These are phyloP conservation scores for Leptatherina wallacei DNA, from an alignment of 2,797 vertebrate species.

Conservation along the genomic window DNA sequence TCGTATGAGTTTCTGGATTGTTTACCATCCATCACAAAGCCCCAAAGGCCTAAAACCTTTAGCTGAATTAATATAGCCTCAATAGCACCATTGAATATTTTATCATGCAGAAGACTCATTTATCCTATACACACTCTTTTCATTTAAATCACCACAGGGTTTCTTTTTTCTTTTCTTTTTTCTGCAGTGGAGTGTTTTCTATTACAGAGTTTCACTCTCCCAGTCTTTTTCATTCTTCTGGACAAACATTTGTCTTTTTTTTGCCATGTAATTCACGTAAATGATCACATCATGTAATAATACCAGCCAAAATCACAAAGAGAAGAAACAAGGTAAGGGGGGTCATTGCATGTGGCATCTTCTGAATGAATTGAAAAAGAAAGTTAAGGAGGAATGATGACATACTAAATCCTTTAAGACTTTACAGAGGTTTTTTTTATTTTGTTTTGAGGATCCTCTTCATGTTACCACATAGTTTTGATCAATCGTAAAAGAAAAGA, in stretches of 20 bases:
- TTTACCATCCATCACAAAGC: slow-evolving; percentile 71
- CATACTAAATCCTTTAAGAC: slow-evolving; percentile 23
- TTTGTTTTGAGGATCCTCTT: slow-evolving; percentile 51
- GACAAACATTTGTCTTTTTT: slow-evolving; percentile 74
- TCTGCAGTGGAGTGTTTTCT: slow-evolving; percentile 63
- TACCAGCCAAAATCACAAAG: slow-evolving; percentile 45
- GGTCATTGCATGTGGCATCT: slow-evolving; percentile 35
- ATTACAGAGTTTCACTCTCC: slow-evolving; percentile 65
- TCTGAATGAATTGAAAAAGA: slow-evolving; percentile 46
- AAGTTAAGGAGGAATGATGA: slow-evolving; percentile 48
- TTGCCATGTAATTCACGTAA: slow-evolving; percentile 59
- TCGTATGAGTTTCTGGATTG: slow-evolving; percentile 57
- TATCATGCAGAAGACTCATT: slow-evolving; percentile 57
- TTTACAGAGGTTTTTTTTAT: slow-evolving; percentile 29
- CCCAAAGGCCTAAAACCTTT: slow-evolving; percentile 56
- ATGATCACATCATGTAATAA: slow-evolving; percentile 67
- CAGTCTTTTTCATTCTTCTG: slow-evolving; percentile 67
- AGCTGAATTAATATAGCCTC: slow-evolving; percentile 54
- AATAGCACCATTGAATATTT: slow-evolving; percentile 43
- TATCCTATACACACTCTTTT: slow-evolving; percentile 50
- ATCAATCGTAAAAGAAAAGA: slow-evolving; percentile 39
- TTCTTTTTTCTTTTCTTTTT: slow-evolving; percentile 46
- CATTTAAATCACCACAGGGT: slow-evolving; percentile 54
- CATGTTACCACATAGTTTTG: slow-evolving; percentile 37
- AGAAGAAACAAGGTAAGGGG: slow-evolving; percentile 18